Percentiles rank a stretch among this genome's conserved stretches.
Evolutionary conservation across 2,113 vertebrate species (phyloP).

Genomic region (Alouatta palliata): DNA sequence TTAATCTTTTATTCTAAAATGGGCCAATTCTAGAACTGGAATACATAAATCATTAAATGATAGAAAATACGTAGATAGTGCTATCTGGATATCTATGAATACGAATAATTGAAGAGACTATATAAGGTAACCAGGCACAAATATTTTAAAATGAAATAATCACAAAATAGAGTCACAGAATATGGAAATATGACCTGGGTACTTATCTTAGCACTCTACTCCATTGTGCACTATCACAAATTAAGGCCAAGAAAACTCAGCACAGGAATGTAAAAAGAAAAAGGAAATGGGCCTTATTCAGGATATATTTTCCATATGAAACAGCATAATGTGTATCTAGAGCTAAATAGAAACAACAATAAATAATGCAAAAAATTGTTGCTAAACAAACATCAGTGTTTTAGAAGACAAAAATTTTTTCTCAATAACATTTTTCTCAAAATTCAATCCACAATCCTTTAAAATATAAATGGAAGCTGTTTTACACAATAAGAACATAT

Average conservation of each 20-base stretch:
- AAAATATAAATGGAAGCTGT: constrained; percentile 3
- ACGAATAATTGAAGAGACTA: neutral
- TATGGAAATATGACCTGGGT: neutral
- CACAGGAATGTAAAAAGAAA: neutral
- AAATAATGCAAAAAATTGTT: neutral
- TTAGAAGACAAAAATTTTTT: neutral
- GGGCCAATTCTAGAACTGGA: neutral
- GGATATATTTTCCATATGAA: neutral
- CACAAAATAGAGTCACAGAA: neutral
- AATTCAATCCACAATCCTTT: neutral
- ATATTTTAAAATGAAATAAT: neutral
- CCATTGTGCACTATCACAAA: neutral
- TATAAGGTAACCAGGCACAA: neutral
- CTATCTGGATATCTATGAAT: neutral
- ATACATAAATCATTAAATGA: neutral
- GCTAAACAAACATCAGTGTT: neutral
- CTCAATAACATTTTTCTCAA: neutral
- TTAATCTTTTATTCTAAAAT: constrained; percentile 31
- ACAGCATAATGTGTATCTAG: neutral
- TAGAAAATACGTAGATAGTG: neutral
- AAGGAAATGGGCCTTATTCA: neutral
- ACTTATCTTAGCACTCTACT: neutral
- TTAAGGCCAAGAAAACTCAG: neutral
- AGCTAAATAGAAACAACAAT: neutral
- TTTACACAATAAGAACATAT: neutral